These are phyloP conservation scores for Cricetomys ansorgei DNA, from an alignment of 2,113 vertebrate species.

Conservation along the genomic window DNA sequence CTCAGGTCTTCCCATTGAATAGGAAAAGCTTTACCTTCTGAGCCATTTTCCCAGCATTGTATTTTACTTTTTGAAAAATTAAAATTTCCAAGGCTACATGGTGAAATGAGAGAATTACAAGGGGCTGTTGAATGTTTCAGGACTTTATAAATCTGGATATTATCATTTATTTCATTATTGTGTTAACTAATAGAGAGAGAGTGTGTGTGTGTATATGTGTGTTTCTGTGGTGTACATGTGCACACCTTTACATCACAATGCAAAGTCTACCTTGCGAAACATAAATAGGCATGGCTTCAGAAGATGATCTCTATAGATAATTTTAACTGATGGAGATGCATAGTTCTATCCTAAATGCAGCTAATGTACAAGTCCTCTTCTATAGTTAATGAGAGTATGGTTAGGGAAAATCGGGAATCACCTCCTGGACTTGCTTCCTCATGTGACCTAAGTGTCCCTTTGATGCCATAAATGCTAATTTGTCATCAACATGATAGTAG, in stretches of 20 bases:
- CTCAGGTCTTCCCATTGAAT: background rate
- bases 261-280: background rate
- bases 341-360: background rate
- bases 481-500: rapidly evolving
- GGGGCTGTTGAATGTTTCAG: background rate
- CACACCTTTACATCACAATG: background rate
- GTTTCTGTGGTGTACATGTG: background rate
- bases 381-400: background rate
- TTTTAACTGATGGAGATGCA: background rate
- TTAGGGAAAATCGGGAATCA: background rate
- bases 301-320: background rate
- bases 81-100: background rate
- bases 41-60: background rate
- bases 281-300: background rate
- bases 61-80: background rate
- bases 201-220: background rate
- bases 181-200: background rate
- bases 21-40: background rate
- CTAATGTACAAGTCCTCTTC: background rate
- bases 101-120: background rate
- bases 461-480: background rate
- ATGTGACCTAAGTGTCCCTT: background rate
- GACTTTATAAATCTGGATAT: background rate
- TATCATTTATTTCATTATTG: background rate
- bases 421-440: background rate